A percentile compares a stretch with the other conserved stretches of the same genome.
phyloP scores from a whole-genome alignment of 2,888 invertebrate species.

The Rhimphoctona megacephalus region DNA sequence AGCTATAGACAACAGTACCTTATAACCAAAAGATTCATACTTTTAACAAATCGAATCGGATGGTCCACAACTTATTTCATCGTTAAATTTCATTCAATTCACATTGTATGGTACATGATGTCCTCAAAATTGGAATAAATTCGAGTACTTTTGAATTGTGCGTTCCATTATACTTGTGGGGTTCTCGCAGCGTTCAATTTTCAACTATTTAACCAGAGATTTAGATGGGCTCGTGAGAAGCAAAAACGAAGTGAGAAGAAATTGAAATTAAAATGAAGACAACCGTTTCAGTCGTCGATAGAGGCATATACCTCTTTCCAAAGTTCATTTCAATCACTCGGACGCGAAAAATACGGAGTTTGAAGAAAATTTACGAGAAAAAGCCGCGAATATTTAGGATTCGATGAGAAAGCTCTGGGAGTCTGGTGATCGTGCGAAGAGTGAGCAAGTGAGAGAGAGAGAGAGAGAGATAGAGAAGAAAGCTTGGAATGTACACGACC shows the following conservation, averaged over 20 bases:
- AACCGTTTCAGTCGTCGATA: conserved; percentile 24
- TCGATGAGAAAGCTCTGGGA: conserved; percentile 40
- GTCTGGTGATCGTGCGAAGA: conserved; percentile 32
- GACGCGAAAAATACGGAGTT: conserved; percentile 34
- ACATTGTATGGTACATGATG: background rate
- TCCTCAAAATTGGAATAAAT: background rate
- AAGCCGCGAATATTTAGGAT: conserved; percentile 36
- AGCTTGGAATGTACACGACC: conserved; percentile 50
- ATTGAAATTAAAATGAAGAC: conserved; percentile 29
- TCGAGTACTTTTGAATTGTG: background rate
- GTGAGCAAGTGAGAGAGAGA: background rate
- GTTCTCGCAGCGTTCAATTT: conserved; percentile 11
- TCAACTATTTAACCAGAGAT: conserved; percentile 21
- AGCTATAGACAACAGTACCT: no score
- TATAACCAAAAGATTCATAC: background rate
- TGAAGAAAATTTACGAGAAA: conserved; percentile 43
- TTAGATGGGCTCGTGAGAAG: background rate
- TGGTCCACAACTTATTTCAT: background rate
- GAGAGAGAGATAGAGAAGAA: background rate
- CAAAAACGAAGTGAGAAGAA: conserved; percentile 22
- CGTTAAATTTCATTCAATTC: background rate
- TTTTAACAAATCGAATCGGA: background rate
- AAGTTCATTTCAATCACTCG: conserved; percentile 60
- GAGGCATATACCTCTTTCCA: conserved; percentile 8
- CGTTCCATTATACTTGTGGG: background rate